Percentiles rank a stretch among this genome's conserved stretches.
Evolutionary conservation across 2,888 invertebrate genomes (phyloP).

Genomic region (Polyommatus icarus): DNA sequence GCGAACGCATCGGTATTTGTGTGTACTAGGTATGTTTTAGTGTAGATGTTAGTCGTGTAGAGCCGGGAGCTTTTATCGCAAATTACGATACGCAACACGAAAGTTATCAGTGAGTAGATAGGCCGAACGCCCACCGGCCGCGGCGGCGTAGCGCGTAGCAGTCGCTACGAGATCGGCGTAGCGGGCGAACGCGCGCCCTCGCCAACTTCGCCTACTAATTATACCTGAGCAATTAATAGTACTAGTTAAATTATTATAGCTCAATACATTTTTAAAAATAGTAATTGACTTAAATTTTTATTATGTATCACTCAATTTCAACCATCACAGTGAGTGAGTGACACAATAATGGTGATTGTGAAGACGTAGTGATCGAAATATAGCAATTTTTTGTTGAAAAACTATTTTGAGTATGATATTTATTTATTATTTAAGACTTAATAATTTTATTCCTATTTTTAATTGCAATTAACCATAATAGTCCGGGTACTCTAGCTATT

Average conservation of each 20-base stretch:
- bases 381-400: no score
- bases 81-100: slow-evolving; percentile 23
- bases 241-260: not conserved
- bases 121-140: not conserved
- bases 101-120: slow-evolving; percentile 31
- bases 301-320: not conserved
- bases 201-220: not conserved
- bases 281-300: no score
- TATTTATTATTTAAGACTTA: no score
- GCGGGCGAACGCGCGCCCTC: slow-evolving; percentile 44
- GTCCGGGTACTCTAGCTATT: not conserved
- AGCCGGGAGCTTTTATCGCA: slow-evolving; percentile 18
- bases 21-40: not conserved
- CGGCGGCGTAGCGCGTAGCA: slow-evolving; percentile 51
- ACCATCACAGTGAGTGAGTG: not conserved
- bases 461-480: not conserved
- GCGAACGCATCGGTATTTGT: slow-evolving; percentile 11
- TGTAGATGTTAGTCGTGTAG: not conserved
- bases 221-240: not conserved
- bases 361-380: no score
- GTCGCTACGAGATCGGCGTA: slow-evolving; percentile 60
- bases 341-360: not conserved
- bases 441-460: no score
- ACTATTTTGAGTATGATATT: no score
- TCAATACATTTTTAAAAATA: no score